These are phyloP conservation scores for Arothron firmamentum DNA, from an alignment of 2,113 vertebrate genomes.

Conservation along the genomic window DNA sequence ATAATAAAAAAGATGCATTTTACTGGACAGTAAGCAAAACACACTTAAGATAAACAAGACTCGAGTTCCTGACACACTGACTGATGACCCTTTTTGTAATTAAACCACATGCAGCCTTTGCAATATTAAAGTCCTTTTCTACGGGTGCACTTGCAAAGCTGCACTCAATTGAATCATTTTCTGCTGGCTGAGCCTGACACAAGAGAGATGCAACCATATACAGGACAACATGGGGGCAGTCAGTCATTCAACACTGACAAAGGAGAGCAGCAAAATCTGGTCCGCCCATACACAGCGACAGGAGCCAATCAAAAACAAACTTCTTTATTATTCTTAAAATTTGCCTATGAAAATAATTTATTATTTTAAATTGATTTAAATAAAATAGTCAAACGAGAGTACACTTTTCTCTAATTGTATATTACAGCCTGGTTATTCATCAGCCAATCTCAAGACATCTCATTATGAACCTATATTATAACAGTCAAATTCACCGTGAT, in stretches of 20 bases:
- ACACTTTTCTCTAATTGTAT: too few species aligned
- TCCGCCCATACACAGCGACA: slow-evolving; percentile 19
- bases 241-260: slow-evolving; percentile 55
- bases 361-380: background rate
- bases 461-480: too few species aligned
- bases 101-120: slow-evolving; percentile 18
- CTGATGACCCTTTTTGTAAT: background rate
- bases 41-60: background rate
- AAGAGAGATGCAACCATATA: slow-evolving; percentile 19
- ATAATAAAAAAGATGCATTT: background rate
- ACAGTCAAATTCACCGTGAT: too few species aligned
- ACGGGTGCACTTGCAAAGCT: slow-evolving; percentile 2
- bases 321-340: too few species aligned
- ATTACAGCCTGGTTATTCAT: too few species aligned
- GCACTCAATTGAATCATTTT: slow-evolving; percentile 16
- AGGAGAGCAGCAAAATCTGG: slow-evolving; percentile 15
- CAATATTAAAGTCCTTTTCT: slow-evolving; percentile 22
- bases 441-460: too few species aligned
- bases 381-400: slow-evolving; percentile 4
- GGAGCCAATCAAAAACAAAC: slow-evolving; percentile 22
- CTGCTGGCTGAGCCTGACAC: slow-evolving; percentile 49
- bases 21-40: background rate
- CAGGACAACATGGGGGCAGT: slow-evolving; percentile 25
- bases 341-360: too few species aligned
- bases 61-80: background rate